Evolutionary conservation across 2,113 vertebrate species (phyloP).

Genomic region (Psophia crepitans): DNA sequence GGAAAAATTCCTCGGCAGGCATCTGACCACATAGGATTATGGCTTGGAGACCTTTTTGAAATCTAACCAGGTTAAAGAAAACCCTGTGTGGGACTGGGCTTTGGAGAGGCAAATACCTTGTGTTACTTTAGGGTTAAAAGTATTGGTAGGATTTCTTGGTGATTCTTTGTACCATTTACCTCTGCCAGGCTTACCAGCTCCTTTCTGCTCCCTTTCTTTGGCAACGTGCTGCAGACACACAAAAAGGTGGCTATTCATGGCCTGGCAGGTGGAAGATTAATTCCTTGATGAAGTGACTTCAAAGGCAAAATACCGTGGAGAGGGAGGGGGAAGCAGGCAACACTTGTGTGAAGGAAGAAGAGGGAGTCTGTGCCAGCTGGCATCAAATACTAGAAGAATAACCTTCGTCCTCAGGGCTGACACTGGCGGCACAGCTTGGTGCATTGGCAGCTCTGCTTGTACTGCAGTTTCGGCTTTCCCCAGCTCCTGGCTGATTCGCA

Average conservation of each 20-base stretch:
- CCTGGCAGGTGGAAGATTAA: constrained; percentile 58
- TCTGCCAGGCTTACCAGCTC: background rate
- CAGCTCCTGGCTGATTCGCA: background rate
- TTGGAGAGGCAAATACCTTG: background rate
- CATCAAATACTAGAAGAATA: constrained; percentile 6
- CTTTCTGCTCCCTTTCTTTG: constrained; percentile 13
- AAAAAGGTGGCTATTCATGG: constrained; percentile 54
- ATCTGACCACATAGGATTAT: background rate
- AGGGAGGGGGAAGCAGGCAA: background rate
- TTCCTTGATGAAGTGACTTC: constrained; percentile 59
- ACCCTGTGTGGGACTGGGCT: background rate
- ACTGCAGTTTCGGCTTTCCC: background rate
- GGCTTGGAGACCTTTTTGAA: background rate
- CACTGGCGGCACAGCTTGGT: constrained; percentile 2
- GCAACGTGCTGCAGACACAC: background rate
- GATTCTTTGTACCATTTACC: background rate
- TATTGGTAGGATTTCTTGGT: background rate
- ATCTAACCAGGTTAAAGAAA: background rate
- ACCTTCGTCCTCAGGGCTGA: constrained; percentile 23
- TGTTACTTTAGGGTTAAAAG: background rate
- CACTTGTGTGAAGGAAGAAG: constrained; percentile 15
- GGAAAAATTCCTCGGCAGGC: background rate
- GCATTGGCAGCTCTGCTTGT: background rate
- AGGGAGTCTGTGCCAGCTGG: constrained; percentile 43
- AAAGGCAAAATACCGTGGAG: constrained; percentile 40